Evolutionary conservation across 2,888 invertebrate genomes (phyloP).

Genomic region (Anarsia innoxiella): DNA sequence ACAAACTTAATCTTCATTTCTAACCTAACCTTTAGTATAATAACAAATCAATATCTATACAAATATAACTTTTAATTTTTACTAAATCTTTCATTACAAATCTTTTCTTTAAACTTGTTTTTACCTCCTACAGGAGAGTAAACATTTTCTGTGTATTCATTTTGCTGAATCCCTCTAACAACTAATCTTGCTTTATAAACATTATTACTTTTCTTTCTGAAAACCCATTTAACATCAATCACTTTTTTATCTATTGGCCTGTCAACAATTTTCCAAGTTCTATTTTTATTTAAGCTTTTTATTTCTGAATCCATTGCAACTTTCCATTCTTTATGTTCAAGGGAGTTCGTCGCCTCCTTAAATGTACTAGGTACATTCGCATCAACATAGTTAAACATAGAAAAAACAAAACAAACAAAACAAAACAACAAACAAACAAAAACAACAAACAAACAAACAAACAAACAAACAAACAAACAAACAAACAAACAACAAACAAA

Average conservation of each 20-base stretch:
- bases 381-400: conserved; percentile 25
- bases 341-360: conserved; percentile 26
- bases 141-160: conserved; percentile 14
- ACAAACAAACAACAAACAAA: too few relatives aligned
- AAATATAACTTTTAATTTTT: conserved; percentile 30
- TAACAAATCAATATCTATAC: conserved; percentile 32
- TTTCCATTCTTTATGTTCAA: conserved; percentile 24
- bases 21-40: too few relatives aligned
- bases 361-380: conserved; percentile 25
- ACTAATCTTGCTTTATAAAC: conserved; percentile 21
- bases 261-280: conserved; percentile 30
- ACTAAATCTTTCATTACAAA: conserved; percentile 31
- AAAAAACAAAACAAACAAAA: too few relatives aligned
- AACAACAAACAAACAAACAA: too few relatives aligned
- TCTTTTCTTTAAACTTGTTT: conserved; percentile 19
- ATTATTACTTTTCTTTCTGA: conserved; percentile 25
- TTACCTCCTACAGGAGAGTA: conserved; percentile 25
- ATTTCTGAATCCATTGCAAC: conserved; percentile 29
- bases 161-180: conserved; percentile 19
- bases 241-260: conserved; percentile 25
- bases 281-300: conserved; percentile 26
- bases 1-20: too few relatives aligned
- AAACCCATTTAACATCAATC: conserved; percentile 32
- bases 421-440: too few relatives aligned
- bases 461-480: too few relatives aligned